Percentiles rank a stretch among this genome's conserved stretches.
phyloP scores from a whole-genome alignment of 2,888 invertebrate species.

The Uropetala carovei region DNA sequence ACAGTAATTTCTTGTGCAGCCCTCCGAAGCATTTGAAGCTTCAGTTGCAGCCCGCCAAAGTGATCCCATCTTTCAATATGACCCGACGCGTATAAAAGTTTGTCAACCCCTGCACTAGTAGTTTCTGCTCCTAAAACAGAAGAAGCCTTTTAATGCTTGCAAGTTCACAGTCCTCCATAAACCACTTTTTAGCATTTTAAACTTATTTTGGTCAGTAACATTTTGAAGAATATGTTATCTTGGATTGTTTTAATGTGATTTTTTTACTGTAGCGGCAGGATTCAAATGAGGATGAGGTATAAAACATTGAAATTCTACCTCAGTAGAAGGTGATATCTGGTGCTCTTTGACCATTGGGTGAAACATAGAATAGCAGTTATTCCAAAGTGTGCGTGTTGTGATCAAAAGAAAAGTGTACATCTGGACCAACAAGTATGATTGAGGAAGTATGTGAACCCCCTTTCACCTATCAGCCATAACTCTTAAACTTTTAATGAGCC shows the following conservation, averaged over 20 bases:
- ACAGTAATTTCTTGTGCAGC: no score
- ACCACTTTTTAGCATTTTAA: neutral
- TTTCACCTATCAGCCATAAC: slow-evolving; percentile 20
- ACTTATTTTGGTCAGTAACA: slow-evolving; percentile 31
- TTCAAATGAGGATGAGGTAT: slow-evolving; percentile 52
- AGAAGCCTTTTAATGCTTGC: slow-evolving; percentile 38
- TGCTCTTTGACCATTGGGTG: slow-evolving; percentile 59
- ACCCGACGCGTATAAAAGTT: no score
- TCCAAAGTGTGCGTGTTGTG: slow-evolving; percentile 27
- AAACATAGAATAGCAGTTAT: slow-evolving; percentile 22
- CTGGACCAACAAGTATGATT: neutral
- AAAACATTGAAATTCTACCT: slow-evolving; percentile 52
- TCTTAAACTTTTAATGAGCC: slow-evolving; percentile 21
- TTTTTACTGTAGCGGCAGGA: slow-evolving; percentile 51
- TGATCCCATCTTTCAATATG: no score
- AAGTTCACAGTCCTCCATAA: slow-evolving; percentile 7
- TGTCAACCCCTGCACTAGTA: slow-evolving; percentile 1
- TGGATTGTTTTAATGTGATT: slow-evolving; percentile 56
- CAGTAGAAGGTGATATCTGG: slow-evolving; percentile 60
- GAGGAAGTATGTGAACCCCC: neutral
- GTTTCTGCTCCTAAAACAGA: slow-evolving; percentile 14
- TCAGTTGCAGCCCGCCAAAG: no score
- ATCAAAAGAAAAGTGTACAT: neutral
- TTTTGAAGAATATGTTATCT: neutral
- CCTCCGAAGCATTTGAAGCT: no score